Evolutionary conservation across 2,888 invertebrate genomes (phyloP).

Genomic region (Metacarcinus magister): DNA sequence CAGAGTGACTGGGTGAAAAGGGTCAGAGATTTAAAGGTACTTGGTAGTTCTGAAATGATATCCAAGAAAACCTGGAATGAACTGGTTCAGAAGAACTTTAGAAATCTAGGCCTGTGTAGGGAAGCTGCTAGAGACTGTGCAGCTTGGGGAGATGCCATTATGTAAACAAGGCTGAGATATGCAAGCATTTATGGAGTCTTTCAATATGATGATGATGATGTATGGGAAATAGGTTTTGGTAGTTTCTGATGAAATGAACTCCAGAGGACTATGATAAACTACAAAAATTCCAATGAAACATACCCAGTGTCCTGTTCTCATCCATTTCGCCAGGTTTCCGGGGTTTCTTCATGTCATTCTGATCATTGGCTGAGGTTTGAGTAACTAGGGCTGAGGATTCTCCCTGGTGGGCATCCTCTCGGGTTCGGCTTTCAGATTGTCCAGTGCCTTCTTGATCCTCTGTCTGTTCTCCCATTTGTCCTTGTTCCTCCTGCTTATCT

Average conservation of each 20-base stretch:
- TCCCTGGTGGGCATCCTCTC: conserved; percentile 80
- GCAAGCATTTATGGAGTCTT: not conserved
- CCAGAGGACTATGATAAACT: not conserved
- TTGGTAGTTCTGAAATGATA: too few species aligned
- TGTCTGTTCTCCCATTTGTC: conserved; percentile 80
- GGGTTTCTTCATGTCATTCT: conserved; percentile 87
- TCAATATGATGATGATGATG: not conserved
- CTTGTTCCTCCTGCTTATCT: conserved; percentile 83
- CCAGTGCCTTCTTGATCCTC: conserved; percentile 84
- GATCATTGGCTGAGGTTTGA: conserved; percentile 77
- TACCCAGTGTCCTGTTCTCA: conserved; percentile 89
- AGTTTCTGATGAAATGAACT: not conserved
- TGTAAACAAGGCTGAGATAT: not conserved
- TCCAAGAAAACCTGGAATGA: too few species aligned
- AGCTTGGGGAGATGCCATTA: not conserved
- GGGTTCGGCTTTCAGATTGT: conserved; percentile 85
- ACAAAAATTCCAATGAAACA: conserved; percentile 69
- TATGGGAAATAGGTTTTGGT: not conserved
- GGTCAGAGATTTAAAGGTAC: too few species aligned
- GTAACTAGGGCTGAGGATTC: conserved; percentile 80
- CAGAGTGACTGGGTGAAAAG: not conserved
- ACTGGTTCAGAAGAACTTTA: too few species aligned
- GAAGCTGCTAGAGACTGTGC: not conserved
- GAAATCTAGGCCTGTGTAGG: not conserved
- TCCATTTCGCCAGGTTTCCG: conserved; percentile 90